phyloP scores from a whole-genome alignment of 2,888 invertebrate species.

The Cosmopolites sordidus region DNA sequence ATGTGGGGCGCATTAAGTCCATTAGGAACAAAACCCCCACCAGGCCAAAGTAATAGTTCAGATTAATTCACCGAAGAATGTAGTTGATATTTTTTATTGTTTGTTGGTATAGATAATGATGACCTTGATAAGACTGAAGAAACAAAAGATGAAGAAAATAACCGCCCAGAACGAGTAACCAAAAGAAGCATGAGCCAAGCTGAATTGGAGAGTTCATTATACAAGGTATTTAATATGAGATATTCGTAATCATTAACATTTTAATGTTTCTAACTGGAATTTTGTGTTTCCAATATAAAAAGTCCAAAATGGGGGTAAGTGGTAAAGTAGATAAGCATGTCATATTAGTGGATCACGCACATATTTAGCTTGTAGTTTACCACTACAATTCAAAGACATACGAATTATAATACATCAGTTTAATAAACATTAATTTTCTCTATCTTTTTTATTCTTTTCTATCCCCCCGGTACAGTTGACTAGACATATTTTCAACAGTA shows the following conservation, averaged over 20 bases:
- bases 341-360: neutral
- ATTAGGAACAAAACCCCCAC: constrained; percentile 55
- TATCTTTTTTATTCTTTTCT: too few relatives aligned
- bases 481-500: too few relatives aligned
- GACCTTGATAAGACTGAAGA: neutral
- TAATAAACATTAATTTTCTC: too few relatives aligned
- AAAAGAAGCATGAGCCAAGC: constrained; percentile 72
- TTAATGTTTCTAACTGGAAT: neutral
- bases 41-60: constrained; percentile 39
- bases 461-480: too few relatives aligned
- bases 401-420: neutral
- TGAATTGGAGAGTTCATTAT: constrained; percentile 81
- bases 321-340: neutral
- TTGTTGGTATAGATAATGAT: too few relatives aligned
- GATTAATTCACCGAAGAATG: too few relatives aligned
- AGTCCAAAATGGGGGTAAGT: neutral
- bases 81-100: too few relatives aligned
- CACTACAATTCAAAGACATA: neutral
- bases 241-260: neutral
- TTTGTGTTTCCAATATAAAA: neutral
- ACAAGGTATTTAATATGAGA: constrained; percentile 57
- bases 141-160: constrained; percentile 4
- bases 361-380: neutral
- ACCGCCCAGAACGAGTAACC: constrained; percentile 24
- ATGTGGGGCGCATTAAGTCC: constrained; percentile 83